Conservation (phyloP, 1,140 invertebrate genomes). For the Brachionus rotundiformis region DNA sequence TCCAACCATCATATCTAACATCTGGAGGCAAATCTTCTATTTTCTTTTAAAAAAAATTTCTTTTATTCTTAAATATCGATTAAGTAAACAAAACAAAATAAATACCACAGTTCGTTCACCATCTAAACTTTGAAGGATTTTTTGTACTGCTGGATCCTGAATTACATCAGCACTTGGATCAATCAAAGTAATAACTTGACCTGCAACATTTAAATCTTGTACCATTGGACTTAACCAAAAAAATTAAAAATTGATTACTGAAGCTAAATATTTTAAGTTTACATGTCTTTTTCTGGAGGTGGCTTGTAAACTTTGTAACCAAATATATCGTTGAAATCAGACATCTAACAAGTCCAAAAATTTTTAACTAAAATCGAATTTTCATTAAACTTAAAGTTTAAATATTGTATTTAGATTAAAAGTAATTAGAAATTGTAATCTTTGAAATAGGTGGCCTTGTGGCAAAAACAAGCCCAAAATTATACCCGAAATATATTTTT, state of each 20-base stretch:
- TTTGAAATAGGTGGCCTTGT: background rate
- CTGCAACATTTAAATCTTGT: conserved; percentile 28
- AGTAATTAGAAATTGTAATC: background rate
- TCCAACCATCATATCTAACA: conserved; percentile 45
- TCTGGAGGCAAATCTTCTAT: conserved; percentile 48
- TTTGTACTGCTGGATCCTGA: conserved; percentile 44
- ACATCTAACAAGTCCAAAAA: conserved; percentile 29
- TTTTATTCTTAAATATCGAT: background rate
- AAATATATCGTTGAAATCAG: conserved; percentile 50
- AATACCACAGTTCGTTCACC: conserved; percentile 49
- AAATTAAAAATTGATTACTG: no score
- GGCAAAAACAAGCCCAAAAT: background rate
- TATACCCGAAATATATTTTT: background rate
- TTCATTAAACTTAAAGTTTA: background rate
- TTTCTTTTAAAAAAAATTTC: background rate
- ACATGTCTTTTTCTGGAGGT: conserved; percentile 51
- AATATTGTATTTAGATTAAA: background rate
- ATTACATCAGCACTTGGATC: conserved; percentile 51
- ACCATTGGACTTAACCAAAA: conserved; percentile 44
- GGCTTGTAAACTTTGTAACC: conserved; percentile 51
- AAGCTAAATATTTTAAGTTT: background rate
- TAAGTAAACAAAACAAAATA: background rate
- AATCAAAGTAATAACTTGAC: conserved; percentile 45
- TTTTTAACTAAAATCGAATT: background rate
- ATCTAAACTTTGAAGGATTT: conserved; percentile 41